Percentiles rank a stretch among this genome's conserved stretches.
These are phyloP conservation scores for Dinoponera quadriceps DNA, from an alignment of 1,140 invertebrate species.

Conservation along the genomic window DNA sequence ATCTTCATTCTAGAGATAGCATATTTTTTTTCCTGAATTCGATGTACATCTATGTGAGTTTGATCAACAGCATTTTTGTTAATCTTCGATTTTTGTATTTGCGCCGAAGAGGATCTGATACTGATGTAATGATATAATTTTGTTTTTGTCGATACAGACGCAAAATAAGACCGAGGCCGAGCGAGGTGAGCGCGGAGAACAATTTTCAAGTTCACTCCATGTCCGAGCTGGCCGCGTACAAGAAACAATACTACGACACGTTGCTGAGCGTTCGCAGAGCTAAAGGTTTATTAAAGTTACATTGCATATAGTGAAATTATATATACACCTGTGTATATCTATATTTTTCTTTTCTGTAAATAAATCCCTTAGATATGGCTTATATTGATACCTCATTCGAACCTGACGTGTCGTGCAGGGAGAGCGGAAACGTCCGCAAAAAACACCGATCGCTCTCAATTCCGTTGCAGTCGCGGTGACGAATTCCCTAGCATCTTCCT, in stretches of 20 bases:
- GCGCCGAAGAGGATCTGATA: too few relatives aligned
- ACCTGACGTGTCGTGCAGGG: background rate
- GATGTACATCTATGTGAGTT: too few relatives aligned
- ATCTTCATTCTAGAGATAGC: too few relatives aligned
- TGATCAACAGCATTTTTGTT: too few relatives aligned
- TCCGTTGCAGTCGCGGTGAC: constrained; percentile 75
- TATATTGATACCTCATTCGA: constrained; percentile 9
- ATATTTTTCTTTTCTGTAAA: constrained; percentile 36
- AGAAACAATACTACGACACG: constrained; percentile 77
- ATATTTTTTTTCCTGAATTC: too few relatives aligned
- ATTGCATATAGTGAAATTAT: constrained; percentile 38
- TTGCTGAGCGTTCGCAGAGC: constrained; percentile 75
- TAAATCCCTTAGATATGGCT: constrained; percentile 6
- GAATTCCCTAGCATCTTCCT: constrained; percentile 74
- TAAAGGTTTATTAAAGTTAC: constrained; percentile 71
- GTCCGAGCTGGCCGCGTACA: constrained; percentile 68
- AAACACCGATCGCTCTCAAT: constrained; percentile 40
- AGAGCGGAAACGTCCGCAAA: constrained; percentile 8
- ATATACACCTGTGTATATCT: background rate
- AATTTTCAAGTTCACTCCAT: constrained; percentile 44
- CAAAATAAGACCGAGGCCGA: background rate
- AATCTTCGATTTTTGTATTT: too few relatives aligned
- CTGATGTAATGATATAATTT: constrained; percentile 31
- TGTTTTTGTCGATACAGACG: constrained; percentile 28
- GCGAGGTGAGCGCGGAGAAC: background rate